Evolutionary conservation across 2,888 invertebrate genomes (phyloP).

Genomic region (Rhogogaster chlorosoma): DNA sequence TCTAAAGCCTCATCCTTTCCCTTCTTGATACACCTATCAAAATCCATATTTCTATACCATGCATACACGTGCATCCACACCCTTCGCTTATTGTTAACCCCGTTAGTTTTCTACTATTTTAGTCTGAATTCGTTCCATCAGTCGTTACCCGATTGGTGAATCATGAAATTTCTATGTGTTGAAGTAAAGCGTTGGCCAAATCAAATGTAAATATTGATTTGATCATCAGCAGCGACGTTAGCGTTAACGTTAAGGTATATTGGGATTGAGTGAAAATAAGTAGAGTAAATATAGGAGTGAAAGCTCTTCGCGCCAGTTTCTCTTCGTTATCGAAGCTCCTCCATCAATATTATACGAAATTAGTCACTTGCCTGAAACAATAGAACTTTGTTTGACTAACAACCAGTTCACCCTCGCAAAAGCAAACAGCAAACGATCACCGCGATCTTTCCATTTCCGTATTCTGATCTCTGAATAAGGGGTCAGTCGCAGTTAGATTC

Average conservation of each 20-base stretch:
- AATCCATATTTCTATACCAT: background rate
- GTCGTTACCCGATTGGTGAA: background rate
- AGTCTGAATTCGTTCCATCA: too few relatives aligned
- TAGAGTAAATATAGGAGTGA: background rate
- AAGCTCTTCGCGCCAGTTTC: background rate
- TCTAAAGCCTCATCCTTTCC: background rate
- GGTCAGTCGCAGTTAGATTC: background rate
- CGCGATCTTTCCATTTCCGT: background rate
- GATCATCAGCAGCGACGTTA: background rate
- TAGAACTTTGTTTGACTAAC: slow-evolving; percentile 39
- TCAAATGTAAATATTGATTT: background rate
- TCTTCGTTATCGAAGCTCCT: background rate
- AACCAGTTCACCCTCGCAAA: background rate
- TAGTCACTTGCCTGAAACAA: slow-evolving; percentile 34
- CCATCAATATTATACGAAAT: slow-evolving; percentile 45
- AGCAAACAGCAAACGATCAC: slow-evolving; percentile 24
- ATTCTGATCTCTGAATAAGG: background rate
- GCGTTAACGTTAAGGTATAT: background rate
- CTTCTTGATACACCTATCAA: background rate
- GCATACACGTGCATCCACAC: background rate
- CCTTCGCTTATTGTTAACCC: background rate
- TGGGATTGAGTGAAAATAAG: background rate
- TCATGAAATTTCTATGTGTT: background rate
- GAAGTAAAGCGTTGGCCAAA: background rate
- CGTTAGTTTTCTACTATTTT: background rate